phyloP scores from a whole-genome alignment of 2,113 vertebrate species.

The Abramis brama region DNA sequence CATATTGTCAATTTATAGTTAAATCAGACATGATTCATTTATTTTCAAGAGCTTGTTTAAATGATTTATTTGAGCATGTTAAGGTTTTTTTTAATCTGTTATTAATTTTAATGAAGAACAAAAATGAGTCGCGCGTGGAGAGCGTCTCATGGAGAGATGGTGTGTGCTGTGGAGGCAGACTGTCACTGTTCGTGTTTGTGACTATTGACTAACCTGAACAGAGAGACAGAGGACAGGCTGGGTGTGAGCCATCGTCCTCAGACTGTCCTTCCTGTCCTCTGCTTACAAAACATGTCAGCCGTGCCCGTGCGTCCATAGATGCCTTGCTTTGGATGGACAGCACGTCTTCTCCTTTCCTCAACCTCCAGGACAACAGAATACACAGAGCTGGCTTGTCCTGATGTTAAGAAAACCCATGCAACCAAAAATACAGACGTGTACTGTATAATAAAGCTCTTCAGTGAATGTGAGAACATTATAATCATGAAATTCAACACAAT shows the following conservation, averaged over 20 bases:
- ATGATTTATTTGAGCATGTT: background rate
- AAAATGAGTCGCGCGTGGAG: background rate
- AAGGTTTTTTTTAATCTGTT: background rate
- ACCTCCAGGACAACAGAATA: slow-evolving; percentile 16
- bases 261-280: slow-evolving; percentile 40
- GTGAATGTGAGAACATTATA: background rate
- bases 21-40: background rate
- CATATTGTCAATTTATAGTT: background rate
- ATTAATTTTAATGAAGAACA: background rate
- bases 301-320: background rate
- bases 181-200: slow-evolving; percentile 23
- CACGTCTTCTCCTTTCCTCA: background rate
- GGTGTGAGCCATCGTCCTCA: slow-evolving; percentile 21
- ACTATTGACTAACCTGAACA: slow-evolving; percentile 18
- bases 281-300: slow-evolving; percentile 1
- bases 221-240: slow-evolving; percentile 11
- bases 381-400: slow-evolving; percentile 11
- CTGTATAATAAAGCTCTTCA: background rate
- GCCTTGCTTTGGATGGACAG: slow-evolving; percentile 3
- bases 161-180: background rate
- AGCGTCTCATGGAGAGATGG: background rate
- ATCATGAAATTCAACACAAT: background rate
- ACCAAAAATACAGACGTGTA: background rate
- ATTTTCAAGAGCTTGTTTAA: background rate
- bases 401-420: background rate